A percentile compares a stretch with the other conserved stretches of the same genome.
Evolutionary conservation across 2,888 invertebrate genomes (phyloP).

Genomic region (Gymnocheta viridis): DNA sequence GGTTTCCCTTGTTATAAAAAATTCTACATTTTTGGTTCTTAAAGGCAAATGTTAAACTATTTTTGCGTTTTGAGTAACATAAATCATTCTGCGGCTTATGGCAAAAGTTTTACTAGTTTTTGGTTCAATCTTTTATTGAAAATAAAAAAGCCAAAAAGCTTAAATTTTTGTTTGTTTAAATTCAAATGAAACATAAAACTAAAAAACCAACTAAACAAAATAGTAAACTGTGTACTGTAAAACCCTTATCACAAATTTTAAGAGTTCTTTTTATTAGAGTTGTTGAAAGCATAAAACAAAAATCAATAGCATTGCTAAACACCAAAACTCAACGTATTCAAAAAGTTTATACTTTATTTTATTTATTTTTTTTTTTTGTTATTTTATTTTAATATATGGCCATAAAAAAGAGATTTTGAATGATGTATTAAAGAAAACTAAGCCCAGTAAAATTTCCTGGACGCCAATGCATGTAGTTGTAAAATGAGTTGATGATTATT

Average conservation of each 20-base stretch:
- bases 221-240: conserved; percentile 17
- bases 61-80: neutral
- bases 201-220: neutral
- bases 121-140: conserved; percentile 2
- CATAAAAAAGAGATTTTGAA: neutral
- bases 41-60: too few relatives aligned
- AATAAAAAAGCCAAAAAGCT: neutral
- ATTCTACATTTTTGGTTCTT: too few relatives aligned
- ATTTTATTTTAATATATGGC: neutral
- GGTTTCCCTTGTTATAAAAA: too few relatives aligned
- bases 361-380: neutral
- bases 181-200: neutral
- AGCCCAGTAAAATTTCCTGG: neutral
- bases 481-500: too few relatives aligned
- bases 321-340: conserved; percentile 37
- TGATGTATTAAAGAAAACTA: too few relatives aligned
- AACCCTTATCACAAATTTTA: conserved; percentile 40
- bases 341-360: conserved; percentile 40
- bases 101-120: neutral
- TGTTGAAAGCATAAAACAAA: conserved; percentile 6
- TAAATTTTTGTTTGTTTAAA: neutral
- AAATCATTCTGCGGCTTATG: neutral
- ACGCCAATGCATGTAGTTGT: too few relatives aligned
- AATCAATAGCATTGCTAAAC: conserved; percentile 58
- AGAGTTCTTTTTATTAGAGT: neutral